Evolutionary conservation across 2,888 invertebrate genomes (phyloP).

Genomic region (Ligdia adustata): DNA sequence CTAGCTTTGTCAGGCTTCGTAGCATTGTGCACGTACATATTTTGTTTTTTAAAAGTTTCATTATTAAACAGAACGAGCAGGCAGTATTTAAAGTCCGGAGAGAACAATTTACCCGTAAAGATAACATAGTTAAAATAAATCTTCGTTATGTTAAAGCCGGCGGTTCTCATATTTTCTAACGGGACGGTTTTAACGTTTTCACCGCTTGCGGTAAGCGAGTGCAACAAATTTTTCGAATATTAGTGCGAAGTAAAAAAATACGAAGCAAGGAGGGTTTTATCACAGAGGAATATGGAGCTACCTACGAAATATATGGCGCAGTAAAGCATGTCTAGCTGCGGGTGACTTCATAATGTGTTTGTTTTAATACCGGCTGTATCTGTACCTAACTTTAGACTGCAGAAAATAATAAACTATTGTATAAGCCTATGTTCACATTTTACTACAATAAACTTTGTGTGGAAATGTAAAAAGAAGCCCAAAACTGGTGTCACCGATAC

Average conservation of each 20-base stretch:
- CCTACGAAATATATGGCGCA: constrained; percentile 46
- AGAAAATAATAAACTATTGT: too few species aligned
- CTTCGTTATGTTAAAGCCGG: constrained; percentile 69
- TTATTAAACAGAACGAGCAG: constrained; percentile 3
- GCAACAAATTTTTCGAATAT: constrained; percentile 68
- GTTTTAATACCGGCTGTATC: constrained; percentile 17
- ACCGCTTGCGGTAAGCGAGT: constrained; percentile 68
- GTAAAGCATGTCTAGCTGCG: constrained; percentile 42
- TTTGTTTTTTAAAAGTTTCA: constrained; percentile 3
- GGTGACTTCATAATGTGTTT: constrained; percentile 46
- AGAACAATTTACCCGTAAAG: constrained; percentile 54
- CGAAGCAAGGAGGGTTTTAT: constrained; percentile 47
- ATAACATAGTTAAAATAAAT: constrained; percentile 69
- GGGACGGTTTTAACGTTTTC: constrained; percentile 67
- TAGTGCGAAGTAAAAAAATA: constrained; percentile 55
- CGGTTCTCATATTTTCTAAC: constrained; percentile 69
- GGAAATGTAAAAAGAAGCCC: too few species aligned
- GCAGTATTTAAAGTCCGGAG: constrained; percentile 33
- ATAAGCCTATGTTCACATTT: too few species aligned
- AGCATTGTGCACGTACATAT: background rate
- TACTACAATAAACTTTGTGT: too few species aligned
- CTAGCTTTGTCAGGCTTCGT: background rate
- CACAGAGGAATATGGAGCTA: constrained; percentile 42
- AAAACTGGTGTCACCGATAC: too few species aligned
- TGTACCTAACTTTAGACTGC: too few species aligned